Conservation (phyloP, 2,797 vertebrate species). For the Macrochelys suwanniensis region DNA sequence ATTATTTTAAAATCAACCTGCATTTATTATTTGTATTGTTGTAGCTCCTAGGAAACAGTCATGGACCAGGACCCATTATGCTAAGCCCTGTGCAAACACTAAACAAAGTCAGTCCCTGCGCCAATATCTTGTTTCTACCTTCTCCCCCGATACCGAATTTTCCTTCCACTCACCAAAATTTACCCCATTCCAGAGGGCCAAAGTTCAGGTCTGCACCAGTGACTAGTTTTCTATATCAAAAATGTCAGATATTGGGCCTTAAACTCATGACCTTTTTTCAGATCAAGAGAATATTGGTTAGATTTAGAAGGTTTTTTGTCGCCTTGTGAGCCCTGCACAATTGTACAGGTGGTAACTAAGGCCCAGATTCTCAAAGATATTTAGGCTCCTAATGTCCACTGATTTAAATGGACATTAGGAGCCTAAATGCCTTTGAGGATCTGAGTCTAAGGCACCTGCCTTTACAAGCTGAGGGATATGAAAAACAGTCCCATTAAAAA, state of each 20-base stretch:
- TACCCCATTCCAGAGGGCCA: neutral
- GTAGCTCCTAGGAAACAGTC: neutral
- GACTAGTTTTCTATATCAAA: neutral
- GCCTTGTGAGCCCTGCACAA: accelerated
- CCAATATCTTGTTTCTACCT: constrained; percentile 1
- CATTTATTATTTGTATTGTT: neutral
- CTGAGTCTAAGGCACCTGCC: neutral
- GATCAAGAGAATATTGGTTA: neutral
- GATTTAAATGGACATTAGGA: neutral
- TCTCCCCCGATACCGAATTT: neutral
- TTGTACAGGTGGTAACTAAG: accelerated
- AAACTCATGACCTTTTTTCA: neutral
- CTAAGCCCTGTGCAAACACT: neutral
- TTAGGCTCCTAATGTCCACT: neutral
- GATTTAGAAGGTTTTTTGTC: neutral
- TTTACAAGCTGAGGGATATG: neutral
- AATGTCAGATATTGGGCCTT: neutral
- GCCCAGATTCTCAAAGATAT: neutral
- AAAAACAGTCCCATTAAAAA: neutral
- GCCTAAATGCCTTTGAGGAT: neutral
- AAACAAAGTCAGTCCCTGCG: neutral
- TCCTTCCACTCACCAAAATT: neutral
- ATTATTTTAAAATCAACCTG: neutral
- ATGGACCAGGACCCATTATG: neutral
- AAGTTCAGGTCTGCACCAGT: neutral